Conservation (phyloP, 2,888 invertebrate genomes). For the Euzetes globulus region DNA sequence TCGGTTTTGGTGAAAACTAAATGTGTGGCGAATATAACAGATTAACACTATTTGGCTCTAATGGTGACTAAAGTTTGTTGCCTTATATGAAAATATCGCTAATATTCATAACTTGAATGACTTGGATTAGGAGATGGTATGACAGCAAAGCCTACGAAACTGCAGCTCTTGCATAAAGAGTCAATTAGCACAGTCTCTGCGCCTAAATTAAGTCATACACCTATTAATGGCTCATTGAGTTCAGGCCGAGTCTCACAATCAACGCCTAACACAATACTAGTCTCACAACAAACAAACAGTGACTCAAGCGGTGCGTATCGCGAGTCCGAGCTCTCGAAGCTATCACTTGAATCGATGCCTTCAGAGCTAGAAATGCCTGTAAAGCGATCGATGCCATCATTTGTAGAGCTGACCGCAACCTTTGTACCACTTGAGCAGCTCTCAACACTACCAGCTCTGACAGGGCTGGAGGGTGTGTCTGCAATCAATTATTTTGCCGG, state of each 20-base stretch:
- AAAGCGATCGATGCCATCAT: neutral
- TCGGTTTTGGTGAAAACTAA: constrained; percentile 12
- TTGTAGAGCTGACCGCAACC: constrained; percentile 34
- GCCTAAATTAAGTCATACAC: constrained; percentile 15
- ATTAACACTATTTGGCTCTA: constrained; percentile 1
- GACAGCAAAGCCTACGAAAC: constrained; percentile 16
- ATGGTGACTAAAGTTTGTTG: constrained; percentile 8
- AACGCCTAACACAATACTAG: constrained; percentile 12
- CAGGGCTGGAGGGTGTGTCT: neutral
- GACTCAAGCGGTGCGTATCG: neutral
- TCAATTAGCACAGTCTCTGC: constrained; percentile 11
- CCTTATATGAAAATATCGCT: constrained; percentile 19
- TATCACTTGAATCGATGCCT: neutral
- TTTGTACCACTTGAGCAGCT: constrained; percentile 33
- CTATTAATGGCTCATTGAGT: constrained; percentile 15
- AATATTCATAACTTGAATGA: constrained; percentile 10
- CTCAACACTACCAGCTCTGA: neutral
- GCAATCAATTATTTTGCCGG: constrained; percentile 1
- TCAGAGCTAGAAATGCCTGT: neutral
- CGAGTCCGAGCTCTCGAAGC: neutral
- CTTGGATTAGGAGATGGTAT: constrained; percentile 11
- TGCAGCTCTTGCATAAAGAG: constrained; percentile 20
- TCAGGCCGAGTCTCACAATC: constrained; percentile 16
- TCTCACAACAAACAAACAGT: neutral
- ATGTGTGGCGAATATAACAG: neutral